These are phyloP conservation scores for Chrysaora quinquecirrha DNA, from an alignment of 30 jellyfish, hydroid and myxozoan genomes.

Conservation along the genomic window DNA sequence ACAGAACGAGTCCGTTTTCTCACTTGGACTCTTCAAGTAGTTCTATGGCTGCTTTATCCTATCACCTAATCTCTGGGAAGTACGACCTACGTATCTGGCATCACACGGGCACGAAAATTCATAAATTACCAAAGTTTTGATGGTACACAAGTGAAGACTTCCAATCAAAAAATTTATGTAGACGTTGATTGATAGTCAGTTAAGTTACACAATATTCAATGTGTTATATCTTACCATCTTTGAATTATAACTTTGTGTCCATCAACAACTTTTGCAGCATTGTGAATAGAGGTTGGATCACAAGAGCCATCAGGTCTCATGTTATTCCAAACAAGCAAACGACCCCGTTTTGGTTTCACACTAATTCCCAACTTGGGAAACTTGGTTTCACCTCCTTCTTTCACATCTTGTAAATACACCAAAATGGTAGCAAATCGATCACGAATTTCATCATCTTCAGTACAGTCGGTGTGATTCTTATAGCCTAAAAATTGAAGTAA, in stretches of 20 bases:
- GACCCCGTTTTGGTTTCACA: constrained; percentile 82
- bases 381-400: constrained; percentile 87
- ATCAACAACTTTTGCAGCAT: constrained; percentile 84
- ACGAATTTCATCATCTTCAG: constrained; percentile 67
- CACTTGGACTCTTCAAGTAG: too few species aligned
- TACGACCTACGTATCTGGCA: too few species aligned
- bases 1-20: too few species aligned
- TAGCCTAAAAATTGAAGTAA: constrained; percentile 60
- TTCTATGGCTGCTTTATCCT: too few species aligned
- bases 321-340: constrained; percentile 86
- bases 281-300: constrained; percentile 83
- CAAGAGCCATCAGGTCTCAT: constrained; percentile 80
- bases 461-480: constrained; percentile 81
- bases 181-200: too few species aligned
- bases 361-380: constrained; percentile 74
- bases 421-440: constrained; percentile 86
- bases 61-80: too few species aligned
- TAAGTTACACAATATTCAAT: too few species aligned
- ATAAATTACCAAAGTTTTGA: too few species aligned
- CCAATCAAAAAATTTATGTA: too few species aligned
- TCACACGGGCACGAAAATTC: too few species aligned
- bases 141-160: too few species aligned
- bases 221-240: constrained; percentile 85
- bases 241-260: constrained; percentile 82
- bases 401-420: constrained; percentile 83